These are phyloP conservation scores for Tortricodes alternella DNA, from an alignment of 2,888 invertebrate species.

Conservation along the genomic window DNA sequence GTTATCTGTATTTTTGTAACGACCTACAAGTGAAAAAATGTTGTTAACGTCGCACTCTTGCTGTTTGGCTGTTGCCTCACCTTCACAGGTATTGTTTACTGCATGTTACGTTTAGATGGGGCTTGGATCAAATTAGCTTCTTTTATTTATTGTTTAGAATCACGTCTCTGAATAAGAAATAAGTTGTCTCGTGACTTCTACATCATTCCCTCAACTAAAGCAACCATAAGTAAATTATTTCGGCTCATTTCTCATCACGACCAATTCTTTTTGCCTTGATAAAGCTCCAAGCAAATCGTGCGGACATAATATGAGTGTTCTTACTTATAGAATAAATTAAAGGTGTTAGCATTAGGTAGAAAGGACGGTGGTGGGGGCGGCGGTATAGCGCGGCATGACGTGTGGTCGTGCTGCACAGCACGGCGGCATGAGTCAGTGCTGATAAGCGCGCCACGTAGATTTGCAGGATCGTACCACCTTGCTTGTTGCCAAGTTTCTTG, in stretches of 20 bases:
- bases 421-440: slow-evolving; percentile 70
- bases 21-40: slow-evolving; percentile 65
- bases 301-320: slow-evolving; percentile 63
- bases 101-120: background rate
- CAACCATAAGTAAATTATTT: slow-evolving; percentile 77
- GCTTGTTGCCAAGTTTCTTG: slow-evolving; percentile 73
- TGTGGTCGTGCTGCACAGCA: slow-evolving; percentile 39
- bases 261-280: slow-evolving; percentile 67
- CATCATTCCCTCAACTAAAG: slow-evolving; percentile 68
- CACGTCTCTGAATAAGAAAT: slow-evolving; percentile 69
- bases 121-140: slow-evolving; percentile 30
- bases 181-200: slow-evolving; percentile 61
- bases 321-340: slow-evolving; percentile 73
- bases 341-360: slow-evolving; percentile 57
- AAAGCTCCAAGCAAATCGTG: slow-evolving; percentile 68
- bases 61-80: slow-evolving; percentile 50
- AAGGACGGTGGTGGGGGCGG: slow-evolving; percentile 55
- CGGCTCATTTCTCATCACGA: slow-evolving; percentile 73
- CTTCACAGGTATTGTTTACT: slow-evolving; percentile 49
- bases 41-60: slow-evolving; percentile 55
- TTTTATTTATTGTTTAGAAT: slow-evolving; percentile 64
- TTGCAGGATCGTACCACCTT: slow-evolving; percentile 66
- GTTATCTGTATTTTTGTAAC: slow-evolving; percentile 68
- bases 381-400: slow-evolving; percentile 44
- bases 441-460: slow-evolving; percentile 75